Conservation (phyloP, 2,797 vertebrate genomes). For the Scolopax rusticola region DNA sequence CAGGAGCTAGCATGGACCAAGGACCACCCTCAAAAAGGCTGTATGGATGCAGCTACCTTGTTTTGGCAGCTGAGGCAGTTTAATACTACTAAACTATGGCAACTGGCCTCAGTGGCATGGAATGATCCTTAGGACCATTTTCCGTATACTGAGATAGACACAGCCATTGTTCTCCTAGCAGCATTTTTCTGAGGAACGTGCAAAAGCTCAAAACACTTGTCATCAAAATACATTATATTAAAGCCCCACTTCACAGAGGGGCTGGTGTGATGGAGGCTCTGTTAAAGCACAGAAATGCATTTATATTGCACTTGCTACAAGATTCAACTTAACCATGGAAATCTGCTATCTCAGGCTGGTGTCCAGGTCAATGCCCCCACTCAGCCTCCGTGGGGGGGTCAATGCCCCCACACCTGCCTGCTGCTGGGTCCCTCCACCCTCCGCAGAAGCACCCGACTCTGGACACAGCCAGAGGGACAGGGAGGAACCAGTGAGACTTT, state of each 20-base stretch:
- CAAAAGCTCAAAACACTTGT: neutral
- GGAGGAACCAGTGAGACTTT: neutral
- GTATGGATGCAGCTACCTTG: neutral
- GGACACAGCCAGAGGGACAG: neutral
- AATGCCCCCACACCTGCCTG: neutral
- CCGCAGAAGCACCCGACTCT: rapidly evolving
- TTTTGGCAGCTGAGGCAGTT: neutral
- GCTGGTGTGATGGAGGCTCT: neutral
- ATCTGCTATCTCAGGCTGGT: neutral
- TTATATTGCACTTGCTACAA: neutral
- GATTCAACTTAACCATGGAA: neutral
- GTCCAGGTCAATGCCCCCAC: neutral
- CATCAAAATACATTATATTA: neutral
- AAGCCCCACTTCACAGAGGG: neutral
- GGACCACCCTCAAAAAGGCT: neutral
- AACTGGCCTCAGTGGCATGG: neutral
- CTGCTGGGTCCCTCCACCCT: neutral
- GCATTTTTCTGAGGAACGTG: neutral
- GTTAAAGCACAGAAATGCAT: neutral
- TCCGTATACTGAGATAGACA: neutral
- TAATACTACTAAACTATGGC: neutral
- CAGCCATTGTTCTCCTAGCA: neutral
- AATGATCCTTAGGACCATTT: neutral
- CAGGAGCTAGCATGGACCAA: neutral
- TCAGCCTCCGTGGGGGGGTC: neutral